Evolutionary conservation across 2,888 invertebrate genomes (phyloP), one percentile per base, ranked within the genome.

Genomic region (Nomada goodeniana): DNA sequence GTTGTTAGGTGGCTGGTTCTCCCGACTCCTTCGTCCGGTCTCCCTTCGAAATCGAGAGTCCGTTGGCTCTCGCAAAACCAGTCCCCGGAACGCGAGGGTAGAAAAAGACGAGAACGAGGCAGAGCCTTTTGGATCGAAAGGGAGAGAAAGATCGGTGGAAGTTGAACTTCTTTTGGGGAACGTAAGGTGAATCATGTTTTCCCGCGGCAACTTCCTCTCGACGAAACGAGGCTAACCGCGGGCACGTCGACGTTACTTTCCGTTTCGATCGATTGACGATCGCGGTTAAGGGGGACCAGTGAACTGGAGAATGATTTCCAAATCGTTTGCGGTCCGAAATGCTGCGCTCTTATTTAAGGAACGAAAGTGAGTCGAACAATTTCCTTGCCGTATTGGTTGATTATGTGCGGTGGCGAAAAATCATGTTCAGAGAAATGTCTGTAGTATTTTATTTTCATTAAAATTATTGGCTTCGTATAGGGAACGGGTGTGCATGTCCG

Each of bases 31-130:
- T 36, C 75, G 61, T 65, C 71, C 71, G 79, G 73, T 85, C 84
- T 85, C 72, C 82, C 79, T 83, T 86, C 86, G 89, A 89, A 89
- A 89, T 89, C 89, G 89, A 89, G 89, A 89, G 89, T 89, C 86
- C 83, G 77, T 80, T 82, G 83, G 84, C 78, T 82, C 76, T 83
- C 64, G 85, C 89, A 83, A 85, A 89, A 89, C 89, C 88, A 89
- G 88, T 89, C 82, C 18, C 50, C 60, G 72, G 74, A 0, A 29
- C 78, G 79, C 23, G 44, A 71, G 63, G 55, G 71, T 74, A 86
- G 74, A 84, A 83, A 77, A 80, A 78, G 85, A 82, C 63, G 55
- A 71, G 68, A 50, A 69, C 68, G 67, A 68, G 55, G 65, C 55
- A 53, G 53, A 57, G 23, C 11, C 57, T 36, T 10, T 26, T 29